These are phyloP conservation scores for Zaprionus taronus DNA, from an alignment of 1,140 invertebrate species.

Conservation along the genomic window DNA sequence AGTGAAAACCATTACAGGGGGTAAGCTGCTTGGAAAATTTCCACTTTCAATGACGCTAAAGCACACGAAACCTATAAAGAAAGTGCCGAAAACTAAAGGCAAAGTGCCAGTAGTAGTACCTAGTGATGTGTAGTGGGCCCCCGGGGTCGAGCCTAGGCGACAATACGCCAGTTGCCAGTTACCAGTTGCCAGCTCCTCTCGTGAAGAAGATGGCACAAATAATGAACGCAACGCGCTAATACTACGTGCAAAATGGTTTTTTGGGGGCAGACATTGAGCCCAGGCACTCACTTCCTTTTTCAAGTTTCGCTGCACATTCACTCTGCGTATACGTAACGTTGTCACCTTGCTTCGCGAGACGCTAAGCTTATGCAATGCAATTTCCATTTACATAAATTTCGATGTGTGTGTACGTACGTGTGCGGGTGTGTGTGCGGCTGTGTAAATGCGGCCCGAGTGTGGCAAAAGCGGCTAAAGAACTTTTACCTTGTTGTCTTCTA, in stretches of 20 bases:
- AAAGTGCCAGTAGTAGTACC: constrained; percentile 41
- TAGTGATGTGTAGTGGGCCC: neutral
- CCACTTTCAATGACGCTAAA: constrained; percentile 42
- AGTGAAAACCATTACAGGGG: constrained; percentile 12
- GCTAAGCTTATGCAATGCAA: constrained; percentile 75
- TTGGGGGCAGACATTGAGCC: constrained; percentile 10
- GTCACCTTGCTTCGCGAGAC: constrained; percentile 13
- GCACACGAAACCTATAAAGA: constrained; percentile 74
- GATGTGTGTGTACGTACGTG: constrained; percentile 39
- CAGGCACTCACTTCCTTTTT: neutral
- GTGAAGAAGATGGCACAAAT: constrained; percentile 63
- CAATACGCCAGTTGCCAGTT: constrained; percentile 56
- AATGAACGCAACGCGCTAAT: constrained; percentile 72
- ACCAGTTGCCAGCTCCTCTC: constrained; percentile 31
- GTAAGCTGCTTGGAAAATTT: constrained; percentile 58
- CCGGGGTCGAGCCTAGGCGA: constrained; percentile 40
- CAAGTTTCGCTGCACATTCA: constrained; percentile 43
- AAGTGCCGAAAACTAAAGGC: constrained; percentile 64
- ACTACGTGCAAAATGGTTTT: constrained; percentile 80
- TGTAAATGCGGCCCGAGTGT: constrained; percentile 31
- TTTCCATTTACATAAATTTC: constrained; percentile 81
- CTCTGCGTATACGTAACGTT: constrained; percentile 69
- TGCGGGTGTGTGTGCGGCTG: constrained; percentile 18
- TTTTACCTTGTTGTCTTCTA: constrained; percentile 72
- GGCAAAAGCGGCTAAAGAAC: constrained; percentile 52